Evolutionary conservation across 2,113 vertebrate species (phyloP).

Genomic region (Camarhynchus parvulus): DNA sequence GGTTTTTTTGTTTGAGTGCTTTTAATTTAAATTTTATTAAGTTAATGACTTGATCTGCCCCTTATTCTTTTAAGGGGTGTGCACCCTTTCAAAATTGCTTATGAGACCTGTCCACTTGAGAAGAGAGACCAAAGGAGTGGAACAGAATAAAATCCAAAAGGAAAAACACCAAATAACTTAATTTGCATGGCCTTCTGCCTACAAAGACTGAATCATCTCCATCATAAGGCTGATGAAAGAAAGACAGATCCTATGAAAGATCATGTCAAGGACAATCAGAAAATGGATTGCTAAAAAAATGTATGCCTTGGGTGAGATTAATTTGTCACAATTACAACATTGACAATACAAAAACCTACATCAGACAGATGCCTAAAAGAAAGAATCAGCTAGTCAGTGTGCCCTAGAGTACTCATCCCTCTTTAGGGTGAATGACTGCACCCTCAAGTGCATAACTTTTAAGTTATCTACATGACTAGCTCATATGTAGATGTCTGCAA

Average conservation of each 20-base stretch:
- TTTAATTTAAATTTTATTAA: background rate
- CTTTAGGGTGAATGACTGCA: background rate
- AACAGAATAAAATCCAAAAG: background rate
- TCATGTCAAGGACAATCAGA: background rate
- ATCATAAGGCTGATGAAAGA: background rate
- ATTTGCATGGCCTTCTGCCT: background rate
- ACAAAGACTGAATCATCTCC: background rate
- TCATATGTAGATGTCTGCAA: background rate
- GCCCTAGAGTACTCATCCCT: background rate
- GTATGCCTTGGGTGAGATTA: background rate
- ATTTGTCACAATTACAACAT: background rate
- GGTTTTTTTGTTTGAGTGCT: background rate
- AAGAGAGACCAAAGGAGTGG: background rate
- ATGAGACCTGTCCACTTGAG: background rate
- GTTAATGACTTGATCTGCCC: background rate
- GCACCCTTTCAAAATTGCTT: background rate
- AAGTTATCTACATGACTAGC: background rate
- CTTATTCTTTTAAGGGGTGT: background rate
- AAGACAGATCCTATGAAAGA: background rate
- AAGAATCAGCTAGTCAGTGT: background rate
- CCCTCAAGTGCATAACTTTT: background rate
- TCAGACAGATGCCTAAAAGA: background rate
- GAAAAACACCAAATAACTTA: background rate
- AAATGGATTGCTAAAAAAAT: background rate
- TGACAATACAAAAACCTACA: background rate